Base-by-base conservation (phyloP, 2,113 vertebrate species). In the Hypanus sabinus region DNA sequence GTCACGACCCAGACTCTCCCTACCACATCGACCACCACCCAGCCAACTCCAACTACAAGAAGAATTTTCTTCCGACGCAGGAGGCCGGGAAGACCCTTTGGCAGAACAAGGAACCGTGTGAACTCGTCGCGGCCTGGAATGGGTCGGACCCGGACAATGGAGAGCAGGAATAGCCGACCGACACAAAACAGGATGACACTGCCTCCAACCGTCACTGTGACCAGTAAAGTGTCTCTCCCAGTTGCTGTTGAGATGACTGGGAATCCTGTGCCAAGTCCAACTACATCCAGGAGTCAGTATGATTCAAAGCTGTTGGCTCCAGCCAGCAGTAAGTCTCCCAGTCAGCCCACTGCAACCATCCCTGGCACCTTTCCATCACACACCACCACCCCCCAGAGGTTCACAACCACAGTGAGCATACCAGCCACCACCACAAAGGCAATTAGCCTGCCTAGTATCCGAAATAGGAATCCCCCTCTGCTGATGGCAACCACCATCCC, bases 41-140 rank as follows among this genome's bases (percentile, higher is more conserved):
- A 62, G 71, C 24, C 57, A 94, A 33, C 87, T 36, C 14, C 4
- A 14, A 70, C 94, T 83, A 94, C 75, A 36, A 95, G 94, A 60
- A 94, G 94, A 65, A 77, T n/a, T 36, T 94, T 83, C 11, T 94
- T 95, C 36, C 22, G 79, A 95, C 95, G 96, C 94, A 95, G 95
- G 88, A 96, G 94, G 81, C 96, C 96, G 4, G 94, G 95, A 11
- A 95, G 94, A 70, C 96, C 94, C 71, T 27, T 73, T 94, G 94
- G 94, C 16, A 94, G 46, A 12, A 94, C 95, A 94, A 79, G 76
- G 7, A 79, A 93, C 85, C 94, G 30, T 12, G 83, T 94, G 12
- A 95, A 94, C 92, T 94, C 94, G 87, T 81, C 94, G 22, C 3
- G 30, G 16, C 2, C 68, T 4, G 24, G 33, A 7, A 0, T 5